Evolutionary conservation across 2,888 invertebrate genomes (phyloP), one percentile per base, ranked within the genome.

Genomic region (Latrodectus hesperus): DNA sequence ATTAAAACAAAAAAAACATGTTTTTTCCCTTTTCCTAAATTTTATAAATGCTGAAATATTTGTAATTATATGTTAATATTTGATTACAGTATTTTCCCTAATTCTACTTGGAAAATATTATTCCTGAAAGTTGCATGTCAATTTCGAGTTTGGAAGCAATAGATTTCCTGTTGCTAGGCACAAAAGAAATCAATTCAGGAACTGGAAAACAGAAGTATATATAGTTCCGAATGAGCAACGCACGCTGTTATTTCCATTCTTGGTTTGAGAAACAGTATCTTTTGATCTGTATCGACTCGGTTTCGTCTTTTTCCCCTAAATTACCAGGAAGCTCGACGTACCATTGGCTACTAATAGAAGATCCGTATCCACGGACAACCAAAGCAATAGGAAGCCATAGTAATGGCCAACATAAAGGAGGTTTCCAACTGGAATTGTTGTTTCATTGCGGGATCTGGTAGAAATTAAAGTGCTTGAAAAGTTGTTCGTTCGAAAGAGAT

Each of bases 281-380:
- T 68, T 26, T 68, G 67, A 68, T 22, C n/a, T 17, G 17, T 68
- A 26, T 68, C 26, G 67, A 60, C n/a, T 22, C 22, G 10, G n/a
- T n/a, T 68, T 68, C n/a, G 26, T 17, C 17, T 26, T 68, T 12
- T 17, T 22, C 17, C 9, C 17, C 26, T 68, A 68, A 68, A 68
- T 68, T 22, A 17, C 67, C 17, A 12, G 12, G 67, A 17, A 68
- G 9, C 67, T 17, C 22, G 16, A 5, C 26, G 12, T 67, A 51
- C 68, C 68, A 64, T 52, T 53, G 77, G 60, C 60, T 60, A 60
- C 60, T 60, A 38, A 64, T 51, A 52, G 52, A 14, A 52, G 53
- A 53, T 68, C 22, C 79, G 79, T 71, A 79, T 79, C 79, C 79
- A 68, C 60, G 79, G 79, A 79, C 79, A 79, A 79, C 79, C 79